Percentiles rank a stretch among this genome's conserved stretches.
Evolutionary conservation across 2,113 vertebrate genomes (phyloP).

Genomic region (Paralichthys olivaceus): DNA sequence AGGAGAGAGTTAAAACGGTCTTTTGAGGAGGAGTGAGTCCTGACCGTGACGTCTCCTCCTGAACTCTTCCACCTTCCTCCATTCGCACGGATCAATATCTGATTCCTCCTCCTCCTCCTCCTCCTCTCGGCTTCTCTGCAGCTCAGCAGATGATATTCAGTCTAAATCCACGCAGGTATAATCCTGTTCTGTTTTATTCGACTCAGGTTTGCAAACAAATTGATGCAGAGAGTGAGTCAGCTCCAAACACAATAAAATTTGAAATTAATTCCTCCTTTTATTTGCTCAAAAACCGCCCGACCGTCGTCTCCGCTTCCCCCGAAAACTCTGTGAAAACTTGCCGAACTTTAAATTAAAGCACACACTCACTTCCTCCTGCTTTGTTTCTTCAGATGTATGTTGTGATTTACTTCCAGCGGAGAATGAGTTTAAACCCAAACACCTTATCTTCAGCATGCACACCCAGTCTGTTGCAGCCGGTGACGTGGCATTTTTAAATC

Average conservation of each 20-base stretch:
- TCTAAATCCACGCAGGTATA: background rate
- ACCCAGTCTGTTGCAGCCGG: slow-evolving; percentile 24
- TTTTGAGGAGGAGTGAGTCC: slow-evolving; percentile 45
- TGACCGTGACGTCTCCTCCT: slow-evolving; percentile 21
- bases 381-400: slow-evolving; percentile 25
- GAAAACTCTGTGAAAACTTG: background rate
- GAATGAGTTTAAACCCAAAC: slow-evolving; percentile 15
- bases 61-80: slow-evolving; percentile 34
- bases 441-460: slow-evolving; percentile 55
- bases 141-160: slow-evolving; percentile 4
- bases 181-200: slow-evolving; percentile 4
- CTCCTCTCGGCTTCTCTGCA: slow-evolving; percentile 6
- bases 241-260: slow-evolving; percentile 33
- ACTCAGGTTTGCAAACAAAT: slow-evolving; percentile 25
- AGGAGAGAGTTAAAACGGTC: background rate
- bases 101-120: background rate
- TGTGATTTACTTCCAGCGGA: slow-evolving; percentile 40
- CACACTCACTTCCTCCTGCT: background rate
- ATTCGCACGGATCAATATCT: slow-evolving; percentile 14
- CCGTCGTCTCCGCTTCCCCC: background rate
- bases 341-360: slow-evolving; percentile 39
- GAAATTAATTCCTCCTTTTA: slow-evolving; percentile 33
- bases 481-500: slow-evolving; percentile 64
- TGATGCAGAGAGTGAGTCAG: slow-evolving; percentile 7
- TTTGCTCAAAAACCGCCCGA: background rate